Conservation (phyloP, 2,797 vertebrate genomes). For the Melanotaenia trifasciata region DNA sequence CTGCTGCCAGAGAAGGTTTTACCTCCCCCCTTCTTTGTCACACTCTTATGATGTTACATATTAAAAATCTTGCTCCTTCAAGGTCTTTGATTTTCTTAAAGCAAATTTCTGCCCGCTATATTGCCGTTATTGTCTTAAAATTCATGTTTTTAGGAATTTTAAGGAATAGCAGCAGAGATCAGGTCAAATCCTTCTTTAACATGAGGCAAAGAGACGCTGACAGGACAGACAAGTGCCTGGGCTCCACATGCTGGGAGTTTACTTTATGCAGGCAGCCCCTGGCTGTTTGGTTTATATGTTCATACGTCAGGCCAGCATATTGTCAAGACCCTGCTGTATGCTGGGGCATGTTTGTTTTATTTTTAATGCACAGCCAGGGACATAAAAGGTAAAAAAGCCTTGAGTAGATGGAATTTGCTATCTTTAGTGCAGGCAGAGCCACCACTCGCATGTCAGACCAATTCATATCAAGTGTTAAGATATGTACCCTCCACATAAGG, state of each 20-base stretch:
- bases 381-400: constrained; percentile 81
- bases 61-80: neutral
- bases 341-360: constrained; percentile 78
- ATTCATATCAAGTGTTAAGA: constrained; percentile 79
- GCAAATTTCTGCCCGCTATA: neutral
- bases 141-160: neutral
- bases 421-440: constrained; percentile 80
- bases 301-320: constrained; percentile 52
- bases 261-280: constrained; percentile 65
- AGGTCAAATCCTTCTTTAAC: constrained; percentile 35
- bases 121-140: neutral
- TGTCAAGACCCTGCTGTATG: constrained; percentile 58
- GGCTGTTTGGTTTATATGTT: constrained; percentile 73
- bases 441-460: constrained; percentile 68
- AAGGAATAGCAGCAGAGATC: constrained; percentile 2
- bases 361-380: constrained; percentile 77
- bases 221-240: constrained; percentile 66
- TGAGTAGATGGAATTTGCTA: constrained; percentile 75
- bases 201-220: constrained; percentile 34
- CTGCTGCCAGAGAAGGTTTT: neutral
- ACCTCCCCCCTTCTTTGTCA: too few species aligned
- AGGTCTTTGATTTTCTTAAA: neutral
- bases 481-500: constrained; percentile 67
- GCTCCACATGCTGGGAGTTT: constrained; percentile 73
- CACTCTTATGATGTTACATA: neutral